These are phyloP conservation scores for Nothocercus julius DNA, from an alignment of 2,113 vertebrate species.

Conservation along the genomic window DNA sequence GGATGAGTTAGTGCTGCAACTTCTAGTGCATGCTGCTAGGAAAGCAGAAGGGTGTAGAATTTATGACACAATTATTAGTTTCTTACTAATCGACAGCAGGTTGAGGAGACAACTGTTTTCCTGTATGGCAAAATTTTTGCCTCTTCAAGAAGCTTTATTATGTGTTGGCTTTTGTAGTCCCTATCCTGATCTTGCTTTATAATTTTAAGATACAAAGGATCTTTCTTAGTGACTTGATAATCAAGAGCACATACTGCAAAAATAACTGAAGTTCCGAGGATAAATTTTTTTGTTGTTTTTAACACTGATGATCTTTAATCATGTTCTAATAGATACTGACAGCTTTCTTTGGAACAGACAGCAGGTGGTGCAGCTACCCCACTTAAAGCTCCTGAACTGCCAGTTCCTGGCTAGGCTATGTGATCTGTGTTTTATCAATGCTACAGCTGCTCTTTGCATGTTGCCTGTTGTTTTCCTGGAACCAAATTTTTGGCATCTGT, in stretches of 20 bases:
- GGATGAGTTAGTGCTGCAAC: not conserved
- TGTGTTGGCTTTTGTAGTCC: not conserved
- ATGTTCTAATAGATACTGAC: not conserved
- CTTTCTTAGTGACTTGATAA: not conserved
- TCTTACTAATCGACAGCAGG: not conserved
- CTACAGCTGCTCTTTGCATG: not conserved
- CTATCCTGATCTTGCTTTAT: not conserved
- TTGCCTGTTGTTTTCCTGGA: not conserved
- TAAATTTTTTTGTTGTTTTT: not conserved
- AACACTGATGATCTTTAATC: not conserved
- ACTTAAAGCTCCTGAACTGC: not conserved
- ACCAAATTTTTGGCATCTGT: not conserved
- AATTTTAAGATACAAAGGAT: not conserved
- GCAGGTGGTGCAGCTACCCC: slow-evolving; percentile 73
- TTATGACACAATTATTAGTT: not conserved
- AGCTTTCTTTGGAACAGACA: slow-evolving; percentile 9
- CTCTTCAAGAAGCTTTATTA: not conserved
- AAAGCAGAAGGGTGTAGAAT: not conserved
- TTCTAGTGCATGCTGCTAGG: not conserved
- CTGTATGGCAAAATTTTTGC: not conserved
- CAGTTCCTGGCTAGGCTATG: not conserved
- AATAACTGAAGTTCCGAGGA: not conserved
- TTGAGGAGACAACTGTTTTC: not conserved
- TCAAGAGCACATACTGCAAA: not conserved
- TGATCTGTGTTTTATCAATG: not conserved